These are phyloP conservation scores for Alauda arvensis DNA, from an alignment of 2,797 vertebrate species.

Conservation along the genomic window DNA sequence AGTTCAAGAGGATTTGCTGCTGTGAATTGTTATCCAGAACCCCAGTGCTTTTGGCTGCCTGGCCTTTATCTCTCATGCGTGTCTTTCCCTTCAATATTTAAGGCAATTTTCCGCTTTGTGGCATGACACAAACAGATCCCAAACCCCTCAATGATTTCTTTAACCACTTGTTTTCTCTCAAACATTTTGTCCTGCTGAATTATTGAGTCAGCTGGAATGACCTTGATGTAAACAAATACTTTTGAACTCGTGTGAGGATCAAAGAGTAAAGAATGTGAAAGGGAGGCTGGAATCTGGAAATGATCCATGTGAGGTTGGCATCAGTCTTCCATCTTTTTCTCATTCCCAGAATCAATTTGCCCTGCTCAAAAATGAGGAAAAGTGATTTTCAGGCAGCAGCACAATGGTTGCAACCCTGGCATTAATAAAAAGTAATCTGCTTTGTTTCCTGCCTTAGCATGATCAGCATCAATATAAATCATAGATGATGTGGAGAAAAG, in stretches of 20 bases:
- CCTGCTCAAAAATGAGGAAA: not conserved
- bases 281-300: conserved; percentile 3
- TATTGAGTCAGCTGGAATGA: conserved; percentile 42
- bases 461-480: not conserved
- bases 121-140: conserved; percentile 17
- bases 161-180: conserved; percentile 47
- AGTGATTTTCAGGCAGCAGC: not conserved
- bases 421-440: not conserved
- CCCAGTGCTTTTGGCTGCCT: not conserved
- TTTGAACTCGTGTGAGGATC: conserved; percentile 32
- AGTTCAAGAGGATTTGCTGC: conserved; percentile 9
- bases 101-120: conserved; percentile 39
- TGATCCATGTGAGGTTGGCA: not conserved
- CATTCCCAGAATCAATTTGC: not conserved
- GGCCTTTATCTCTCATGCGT: conserved; percentile 5
- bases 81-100: not conserved
- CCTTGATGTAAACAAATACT: conserved; percentile 53
- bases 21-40: conserved; percentile 23
- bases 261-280: conserved; percentile 17
- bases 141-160: not conserved
- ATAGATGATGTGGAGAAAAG: not conserved
- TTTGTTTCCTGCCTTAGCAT: not conserved
- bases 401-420: not conserved
- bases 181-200: not conserved
- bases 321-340: not conserved